These are phyloP conservation scores for Prunella strophiata DNA, from an alignment of 2,797 vertebrate genomes.

Conservation along the genomic window DNA sequence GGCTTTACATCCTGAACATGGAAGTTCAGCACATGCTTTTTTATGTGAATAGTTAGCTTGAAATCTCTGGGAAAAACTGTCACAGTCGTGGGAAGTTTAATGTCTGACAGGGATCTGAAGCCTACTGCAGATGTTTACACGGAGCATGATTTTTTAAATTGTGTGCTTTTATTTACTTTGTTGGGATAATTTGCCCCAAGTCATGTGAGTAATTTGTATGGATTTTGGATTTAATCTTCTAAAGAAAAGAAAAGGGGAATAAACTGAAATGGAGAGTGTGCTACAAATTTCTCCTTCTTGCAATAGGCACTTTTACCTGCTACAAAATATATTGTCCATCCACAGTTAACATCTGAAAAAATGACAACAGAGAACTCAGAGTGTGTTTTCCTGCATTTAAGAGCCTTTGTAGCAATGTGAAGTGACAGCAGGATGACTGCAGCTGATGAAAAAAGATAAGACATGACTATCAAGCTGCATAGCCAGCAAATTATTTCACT, in stretches of 20 bases:
- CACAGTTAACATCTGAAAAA: background rate
- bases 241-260: background rate
- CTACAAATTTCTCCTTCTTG: background rate
- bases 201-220: background rate
- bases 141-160: background rate
- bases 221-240: background rate
- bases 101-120: background rate
- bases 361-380: background rate
- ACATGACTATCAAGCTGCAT: background rate
- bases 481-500: background rate
- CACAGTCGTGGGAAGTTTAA: background rate
- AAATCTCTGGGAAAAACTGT: background rate
- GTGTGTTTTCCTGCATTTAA: background rate
- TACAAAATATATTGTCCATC: background rate
- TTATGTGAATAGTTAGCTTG: background rate
- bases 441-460: background rate
- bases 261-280: background rate
- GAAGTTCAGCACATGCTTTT: background rate
- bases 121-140: background rate
- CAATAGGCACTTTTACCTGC: background rate
- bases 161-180: background rate
- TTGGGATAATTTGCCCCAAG: background rate
- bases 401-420: background rate
- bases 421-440: background rate
- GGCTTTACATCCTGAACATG: accelerated